These are phyloP conservation scores for Ichneumoninae sp. DNA, from an alignment of 2,888 invertebrate genomes.

Conservation along the genomic window DNA sequence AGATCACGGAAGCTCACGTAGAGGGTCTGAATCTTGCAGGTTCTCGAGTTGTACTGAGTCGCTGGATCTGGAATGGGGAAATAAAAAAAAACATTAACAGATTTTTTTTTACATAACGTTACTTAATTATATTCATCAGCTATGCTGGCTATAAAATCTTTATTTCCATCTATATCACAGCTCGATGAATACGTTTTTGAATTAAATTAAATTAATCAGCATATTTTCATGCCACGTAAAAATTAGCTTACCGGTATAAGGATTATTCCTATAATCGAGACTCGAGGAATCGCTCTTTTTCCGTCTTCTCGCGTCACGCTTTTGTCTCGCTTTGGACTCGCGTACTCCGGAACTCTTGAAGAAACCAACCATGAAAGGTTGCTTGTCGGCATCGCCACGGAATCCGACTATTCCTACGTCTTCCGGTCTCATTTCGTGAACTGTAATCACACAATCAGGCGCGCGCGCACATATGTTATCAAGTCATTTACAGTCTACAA, in stretches of 20 bases:
- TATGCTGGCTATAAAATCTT: neutral
- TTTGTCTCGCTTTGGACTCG: conserved; percentile 86
- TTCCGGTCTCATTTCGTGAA: conserved; percentile 92
- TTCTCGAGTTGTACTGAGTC: conserved; percentile 85
- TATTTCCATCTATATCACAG: neutral
- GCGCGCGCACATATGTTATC: conserved; percentile 53
- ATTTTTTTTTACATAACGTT: conserved; percentile 8
- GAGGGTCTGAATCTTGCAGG: conserved; percentile 95
- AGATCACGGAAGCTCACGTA: conserved; percentile 97
- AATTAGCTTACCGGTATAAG: conserved; percentile 85
- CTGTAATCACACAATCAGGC: conserved; percentile 83
- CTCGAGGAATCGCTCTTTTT: conserved; percentile 84
- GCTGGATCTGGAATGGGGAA: conserved; percentile 73
- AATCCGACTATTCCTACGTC: conserved; percentile 93
- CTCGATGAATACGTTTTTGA: neutral
- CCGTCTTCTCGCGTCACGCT: conserved; percentile 86
- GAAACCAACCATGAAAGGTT: conserved; percentile 97
- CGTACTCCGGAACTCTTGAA: conserved; percentile 88
- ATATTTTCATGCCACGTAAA: neutral
- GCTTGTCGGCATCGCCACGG: conserved; percentile 91
- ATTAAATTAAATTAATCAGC: conserved; percentile 20
- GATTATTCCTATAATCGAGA: conserved; percentile 86
- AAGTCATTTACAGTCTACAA: conserved; percentile 41
- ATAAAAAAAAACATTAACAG: conserved; percentile 34
- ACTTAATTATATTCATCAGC: neutral